A percentile compares a stretch with the other conserved stretches of the same genome.
These are phyloP conservation scores for Busseola fusca DNA, from an alignment of 2,888 invertebrate species.

Conservation along the genomic window DNA sequence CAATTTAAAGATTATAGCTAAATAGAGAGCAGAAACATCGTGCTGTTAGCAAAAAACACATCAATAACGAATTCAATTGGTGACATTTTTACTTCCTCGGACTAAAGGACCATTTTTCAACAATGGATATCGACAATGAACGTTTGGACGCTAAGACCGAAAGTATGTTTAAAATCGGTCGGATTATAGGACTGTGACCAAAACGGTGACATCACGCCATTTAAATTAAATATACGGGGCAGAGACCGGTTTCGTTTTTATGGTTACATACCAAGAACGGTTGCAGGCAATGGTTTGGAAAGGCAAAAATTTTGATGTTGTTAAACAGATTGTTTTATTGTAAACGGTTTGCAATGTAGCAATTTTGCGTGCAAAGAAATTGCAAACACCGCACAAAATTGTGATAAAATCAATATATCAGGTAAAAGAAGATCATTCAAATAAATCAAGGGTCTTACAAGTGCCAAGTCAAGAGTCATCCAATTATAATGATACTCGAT, in stretches of 20 bases:
- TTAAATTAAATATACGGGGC: conserved; percentile 63
- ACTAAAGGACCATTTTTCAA: not conserved
- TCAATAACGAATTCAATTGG: not conserved
- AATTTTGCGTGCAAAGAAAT: not conserved
- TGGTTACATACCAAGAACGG: conserved; percentile 44
- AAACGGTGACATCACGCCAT: conserved; percentile 69
- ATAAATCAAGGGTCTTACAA: conserved; percentile 3
- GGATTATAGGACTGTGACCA: conserved; percentile 62
- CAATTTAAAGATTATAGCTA: not conserved
- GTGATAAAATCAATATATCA: not conserved
- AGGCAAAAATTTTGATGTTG: conserved; percentile 33
- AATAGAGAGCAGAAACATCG: not conserved
- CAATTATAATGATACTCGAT: conserved; percentile 16
- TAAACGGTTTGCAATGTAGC: not conserved
- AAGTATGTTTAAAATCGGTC: conserved; percentile 24
- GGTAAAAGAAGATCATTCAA: conserved; percentile 12
- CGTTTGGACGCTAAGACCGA: not conserved
- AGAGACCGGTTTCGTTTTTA: conserved; percentile 66
- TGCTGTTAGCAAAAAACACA: not conserved
- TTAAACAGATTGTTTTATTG: conserved; percentile 16
- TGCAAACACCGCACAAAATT: not conserved
- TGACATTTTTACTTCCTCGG: not conserved
- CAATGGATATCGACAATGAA: not conserved
- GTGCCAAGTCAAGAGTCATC: conserved; percentile 11
- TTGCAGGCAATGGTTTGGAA: conserved; percentile 25